Conservation (phyloP, 2,113 vertebrate species). For the Orthochromis indermauri region DNA sequence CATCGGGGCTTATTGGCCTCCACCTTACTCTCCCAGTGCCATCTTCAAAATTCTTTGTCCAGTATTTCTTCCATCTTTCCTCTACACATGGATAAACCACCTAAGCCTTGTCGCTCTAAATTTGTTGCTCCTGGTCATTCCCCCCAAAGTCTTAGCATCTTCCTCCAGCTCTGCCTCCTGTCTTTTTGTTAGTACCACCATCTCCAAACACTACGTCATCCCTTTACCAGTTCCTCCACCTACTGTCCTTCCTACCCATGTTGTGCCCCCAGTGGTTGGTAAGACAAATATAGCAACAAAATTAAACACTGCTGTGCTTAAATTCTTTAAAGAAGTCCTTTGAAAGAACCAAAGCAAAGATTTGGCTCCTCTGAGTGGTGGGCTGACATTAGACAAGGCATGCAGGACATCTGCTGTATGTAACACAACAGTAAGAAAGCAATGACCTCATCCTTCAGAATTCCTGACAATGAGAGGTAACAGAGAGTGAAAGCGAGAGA, state of each 20-base stretch:
- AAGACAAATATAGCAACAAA: not conserved
- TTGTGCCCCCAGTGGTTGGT: not conserved
- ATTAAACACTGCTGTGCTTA: not conserved
- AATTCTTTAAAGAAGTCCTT: not conserved
- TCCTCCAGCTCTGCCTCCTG: not conserved
- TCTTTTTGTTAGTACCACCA: not conserved
- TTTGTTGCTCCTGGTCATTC: not conserved
- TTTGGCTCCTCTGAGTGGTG: not conserved
- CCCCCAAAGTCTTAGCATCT: not conserved
- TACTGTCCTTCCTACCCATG: not conserved
- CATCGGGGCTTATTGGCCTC: rapidly evolving
- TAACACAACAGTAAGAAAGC: not conserved
- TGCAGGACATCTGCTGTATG: not conserved
- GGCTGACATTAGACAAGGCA: not conserved
- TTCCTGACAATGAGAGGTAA: not conserved
- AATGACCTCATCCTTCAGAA: not conserved
- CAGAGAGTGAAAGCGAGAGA: not conserved
- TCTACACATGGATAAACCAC: not conserved
- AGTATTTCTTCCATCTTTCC: not conserved
- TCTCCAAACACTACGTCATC: not conserved
- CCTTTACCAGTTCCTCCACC: not conserved
- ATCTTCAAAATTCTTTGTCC: not conserved
- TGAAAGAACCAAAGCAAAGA: not conserved
- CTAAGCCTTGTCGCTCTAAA: not conserved
- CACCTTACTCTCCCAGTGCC: not conserved